Conservation (phyloP, 2,113 vertebrate genomes). For the Pomatostomus ruficeps region DNA sequence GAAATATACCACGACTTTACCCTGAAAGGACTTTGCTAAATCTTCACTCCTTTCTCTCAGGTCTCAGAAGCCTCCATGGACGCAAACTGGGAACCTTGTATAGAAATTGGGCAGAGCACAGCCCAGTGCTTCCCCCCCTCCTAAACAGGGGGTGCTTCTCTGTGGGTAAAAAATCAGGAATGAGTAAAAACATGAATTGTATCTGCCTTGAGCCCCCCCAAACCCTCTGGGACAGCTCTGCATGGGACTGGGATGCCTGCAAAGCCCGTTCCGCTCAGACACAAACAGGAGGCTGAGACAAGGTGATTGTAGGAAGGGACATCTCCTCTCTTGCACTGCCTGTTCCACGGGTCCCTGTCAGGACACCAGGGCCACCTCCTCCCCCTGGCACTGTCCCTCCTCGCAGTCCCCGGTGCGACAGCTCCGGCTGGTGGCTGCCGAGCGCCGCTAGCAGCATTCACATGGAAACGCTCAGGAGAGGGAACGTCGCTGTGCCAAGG, state of each 20-base stretch:
- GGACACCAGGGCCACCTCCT: neutral
- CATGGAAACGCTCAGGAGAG: neutral
- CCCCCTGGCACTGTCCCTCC: neutral
- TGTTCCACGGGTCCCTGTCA: neutral
- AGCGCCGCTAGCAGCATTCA: neutral
- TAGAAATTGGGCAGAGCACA: neutral
- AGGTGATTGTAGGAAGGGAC: neutral
- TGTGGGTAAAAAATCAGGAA: neutral
- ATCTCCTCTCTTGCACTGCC: neutral
- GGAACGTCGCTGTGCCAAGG: neutral
- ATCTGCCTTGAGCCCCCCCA: neutral
- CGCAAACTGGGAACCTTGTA: neutral
- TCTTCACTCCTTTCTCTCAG: neutral
- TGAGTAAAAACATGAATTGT: neutral
- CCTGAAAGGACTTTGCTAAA: neutral
- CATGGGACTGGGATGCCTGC: neutral
- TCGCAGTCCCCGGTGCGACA: neutral
- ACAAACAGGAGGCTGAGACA: neutral
- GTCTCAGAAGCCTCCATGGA: neutral
- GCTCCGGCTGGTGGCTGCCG: constrained; percentile 44
- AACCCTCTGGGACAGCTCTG: neutral
- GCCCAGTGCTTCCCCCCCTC: accelerated
- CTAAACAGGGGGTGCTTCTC: neutral
- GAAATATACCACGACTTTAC: neutral
- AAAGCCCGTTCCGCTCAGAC: neutral